Evolutionary conservation across 2,888 invertebrate species (phyloP).

Genomic region (Chouioia cunea): DNA sequence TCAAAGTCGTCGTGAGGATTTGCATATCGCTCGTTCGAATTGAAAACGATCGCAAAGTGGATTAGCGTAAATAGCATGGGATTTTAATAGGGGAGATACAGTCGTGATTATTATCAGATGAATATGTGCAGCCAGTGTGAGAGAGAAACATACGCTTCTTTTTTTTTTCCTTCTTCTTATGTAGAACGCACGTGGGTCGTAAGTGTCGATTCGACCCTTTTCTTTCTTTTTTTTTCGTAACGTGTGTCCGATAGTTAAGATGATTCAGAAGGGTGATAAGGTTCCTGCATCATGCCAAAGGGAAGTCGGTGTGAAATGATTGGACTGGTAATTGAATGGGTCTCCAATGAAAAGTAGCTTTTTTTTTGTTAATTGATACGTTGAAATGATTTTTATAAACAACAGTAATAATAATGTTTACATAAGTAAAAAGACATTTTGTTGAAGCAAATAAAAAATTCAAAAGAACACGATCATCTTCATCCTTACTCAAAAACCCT

Average conservation of each 20-base stretch:
- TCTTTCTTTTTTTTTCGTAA: neutral
- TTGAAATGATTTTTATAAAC: too few relatives aligned
- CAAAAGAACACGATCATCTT: too few relatives aligned
- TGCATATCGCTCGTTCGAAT: constrained; percentile 33
- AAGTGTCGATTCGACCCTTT: neutral
- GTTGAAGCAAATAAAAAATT: too few relatives aligned
- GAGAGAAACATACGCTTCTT: constrained; percentile 23
- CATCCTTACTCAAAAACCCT: constrained; percentile 1
- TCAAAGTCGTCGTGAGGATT: constrained; percentile 21
- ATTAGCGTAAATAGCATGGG: constrained; percentile 37
- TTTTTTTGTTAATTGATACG: too few relatives aligned
- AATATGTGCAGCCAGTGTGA: constrained; percentile 13
- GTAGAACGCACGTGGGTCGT: constrained; percentile 21
- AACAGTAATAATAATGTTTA: too few relatives aligned
- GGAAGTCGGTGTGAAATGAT: too few relatives aligned
- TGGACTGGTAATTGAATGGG: too few relatives aligned
- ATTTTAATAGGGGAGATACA: constrained; percentile 16
- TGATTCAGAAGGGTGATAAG: neutral
- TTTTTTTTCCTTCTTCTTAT: too few relatives aligned
- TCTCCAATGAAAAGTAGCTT: too few relatives aligned
- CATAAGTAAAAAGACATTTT: too few relatives aligned
- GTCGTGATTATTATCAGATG: constrained; percentile 16
- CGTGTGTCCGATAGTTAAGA: neutral
- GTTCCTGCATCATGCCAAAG: neutral
- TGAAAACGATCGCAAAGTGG: constrained; percentile 37